phyloP scores from a whole-genome alignment of 2,797 vertebrate species.

The Ammospiza maritima region DNA sequence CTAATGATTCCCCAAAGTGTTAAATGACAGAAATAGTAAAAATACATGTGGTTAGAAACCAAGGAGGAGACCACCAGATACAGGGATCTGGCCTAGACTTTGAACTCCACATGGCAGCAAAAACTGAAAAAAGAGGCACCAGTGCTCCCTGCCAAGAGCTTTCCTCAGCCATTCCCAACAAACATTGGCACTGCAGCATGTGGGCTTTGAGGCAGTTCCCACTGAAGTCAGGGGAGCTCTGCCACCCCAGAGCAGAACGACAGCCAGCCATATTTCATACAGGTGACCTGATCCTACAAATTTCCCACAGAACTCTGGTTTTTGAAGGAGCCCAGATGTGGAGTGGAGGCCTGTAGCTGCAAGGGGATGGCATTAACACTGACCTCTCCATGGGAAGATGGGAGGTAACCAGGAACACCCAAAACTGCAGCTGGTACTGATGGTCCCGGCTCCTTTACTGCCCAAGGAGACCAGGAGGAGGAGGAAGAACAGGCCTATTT shows the following conservation, averaged over 20 bases:
- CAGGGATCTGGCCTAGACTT: neutral
- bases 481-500: neutral
- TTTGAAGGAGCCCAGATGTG: neutral
- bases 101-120: neutral
- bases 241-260: neutral
- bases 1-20: neutral
- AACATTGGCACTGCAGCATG: accelerated
- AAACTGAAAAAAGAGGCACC: neutral
- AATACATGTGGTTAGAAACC: neutral
- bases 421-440: too few species aligned
- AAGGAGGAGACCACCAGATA: neutral
- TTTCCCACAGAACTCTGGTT: neutral
- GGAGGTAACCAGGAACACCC: neutral
- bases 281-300: neutral
- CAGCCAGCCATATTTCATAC: neutral
- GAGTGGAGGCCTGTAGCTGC: neutral
- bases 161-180: neutral
- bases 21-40: neutral
- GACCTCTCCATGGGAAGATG: accelerated
- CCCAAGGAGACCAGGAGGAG: neutral
- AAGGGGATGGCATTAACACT: neutral
- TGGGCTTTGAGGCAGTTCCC: accelerated
- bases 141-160: too few species aligned
- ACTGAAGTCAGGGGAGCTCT: accelerated
- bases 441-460: neutral